These are phyloP conservation scores for Monochamus saltuarius DNA, from an alignment of 1,140 invertebrate species.

Conservation along the genomic window DNA sequence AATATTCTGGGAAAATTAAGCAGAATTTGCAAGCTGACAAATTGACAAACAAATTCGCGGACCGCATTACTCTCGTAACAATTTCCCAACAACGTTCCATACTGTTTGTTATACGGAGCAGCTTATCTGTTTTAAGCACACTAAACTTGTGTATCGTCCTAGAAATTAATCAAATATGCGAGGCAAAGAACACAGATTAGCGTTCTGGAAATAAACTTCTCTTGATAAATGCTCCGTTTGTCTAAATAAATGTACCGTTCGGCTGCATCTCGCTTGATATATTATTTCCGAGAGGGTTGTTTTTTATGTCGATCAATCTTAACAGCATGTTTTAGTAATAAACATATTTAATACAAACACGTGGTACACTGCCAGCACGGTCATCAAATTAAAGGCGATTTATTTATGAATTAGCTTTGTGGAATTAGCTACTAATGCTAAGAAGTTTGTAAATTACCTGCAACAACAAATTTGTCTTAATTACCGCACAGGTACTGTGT, in stretches of 20 bases:
- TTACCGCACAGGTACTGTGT: too few species aligned
- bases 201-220: constrained; percentile 24
- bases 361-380: neutral
- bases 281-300: constrained; percentile 39
- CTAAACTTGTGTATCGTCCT: neutral
- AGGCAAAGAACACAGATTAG: constrained; percentile 22
- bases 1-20: too few species aligned
- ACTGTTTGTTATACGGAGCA: constrained; percentile 1
- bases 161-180: constrained; percentile 20
- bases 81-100: neutral
- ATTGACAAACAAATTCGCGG: too few species aligned
- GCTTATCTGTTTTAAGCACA: constrained; percentile 2
- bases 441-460: too few species aligned
- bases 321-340: constrained; percentile 26
- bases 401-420: too few species aligned
- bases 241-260: constrained; percentile 37
- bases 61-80: neutral
- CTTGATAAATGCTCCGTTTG: constrained; percentile 38
- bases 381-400: too few species aligned
- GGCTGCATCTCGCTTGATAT: constrained; percentile 33
- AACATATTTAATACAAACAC: constrained; percentile 27
- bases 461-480: too few species aligned
- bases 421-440: too few species aligned
- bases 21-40: too few species aligned
- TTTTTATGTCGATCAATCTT: constrained; percentile 36